Conservation (phyloP, 2,888 invertebrate species). For the Petrolisthes manimaculis region DNA sequence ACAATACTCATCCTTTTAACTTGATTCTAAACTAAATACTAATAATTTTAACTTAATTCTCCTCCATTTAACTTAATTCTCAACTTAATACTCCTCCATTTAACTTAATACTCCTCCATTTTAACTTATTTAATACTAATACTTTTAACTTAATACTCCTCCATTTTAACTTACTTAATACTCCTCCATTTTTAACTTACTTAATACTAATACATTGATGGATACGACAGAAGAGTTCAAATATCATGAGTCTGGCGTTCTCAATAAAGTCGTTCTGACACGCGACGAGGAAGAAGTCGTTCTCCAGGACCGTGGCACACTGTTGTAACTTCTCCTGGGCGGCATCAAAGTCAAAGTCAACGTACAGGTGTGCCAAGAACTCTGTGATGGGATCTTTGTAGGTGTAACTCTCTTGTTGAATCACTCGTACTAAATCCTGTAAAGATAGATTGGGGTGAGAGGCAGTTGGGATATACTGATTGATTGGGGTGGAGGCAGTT, state of each 20-base stretch:
- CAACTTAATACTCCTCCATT: too few relatives aligned
- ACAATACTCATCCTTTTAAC: too few relatives aligned
- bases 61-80: too few relatives aligned
- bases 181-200: too few relatives aligned
- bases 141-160: too few relatives aligned
- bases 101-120: too few relatives aligned
- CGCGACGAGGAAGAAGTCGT: constrained; percentile 98
- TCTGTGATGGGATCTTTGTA: constrained; percentile 99
- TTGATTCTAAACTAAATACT: too few relatives aligned
- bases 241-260: constrained; percentile 98
- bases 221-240: constrained; percentile 99
- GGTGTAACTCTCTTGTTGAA: constrained; percentile 96
- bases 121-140: constrained; percentile 71
- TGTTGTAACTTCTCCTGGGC: constrained; percentile 96
- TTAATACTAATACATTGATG: constrained; percentile 98
- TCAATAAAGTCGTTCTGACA: constrained; percentile 98
- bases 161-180: too few relatives aligned
- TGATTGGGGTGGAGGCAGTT: neutral
- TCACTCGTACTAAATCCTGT: constrained; percentile 94
- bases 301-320: constrained; percentile 92
- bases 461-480: neutral
- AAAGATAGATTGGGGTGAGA: too few relatives aligned
- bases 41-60: too few relatives aligned
- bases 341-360: constrained; percentile 99
- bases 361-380: constrained; percentile 97